A percentile compares a stretch with the other conserved stretches of the same genome.
Conservation (phyloP, 30 jellyfish, hydroid and myxozoan species). For the Hydra vulgaris region DNA sequence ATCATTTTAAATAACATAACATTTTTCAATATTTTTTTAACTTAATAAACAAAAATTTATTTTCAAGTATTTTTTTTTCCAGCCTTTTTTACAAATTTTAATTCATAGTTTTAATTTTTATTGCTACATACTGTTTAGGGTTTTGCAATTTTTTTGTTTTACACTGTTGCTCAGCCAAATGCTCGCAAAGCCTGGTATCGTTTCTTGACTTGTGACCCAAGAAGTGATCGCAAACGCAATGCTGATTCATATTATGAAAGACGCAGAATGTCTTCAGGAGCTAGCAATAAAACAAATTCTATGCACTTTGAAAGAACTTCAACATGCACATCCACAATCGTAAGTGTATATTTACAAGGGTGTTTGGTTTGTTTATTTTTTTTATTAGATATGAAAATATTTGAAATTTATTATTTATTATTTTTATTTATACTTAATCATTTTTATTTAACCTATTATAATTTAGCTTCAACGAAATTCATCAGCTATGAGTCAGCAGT, state of each 20-base stretch:
- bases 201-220: conserved; percentile 63
- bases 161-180: conserved; percentile 66
- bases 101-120: background rate
- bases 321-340: conserved; percentile 47
- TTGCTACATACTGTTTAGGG: too few species aligned
- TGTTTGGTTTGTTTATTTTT: too few species aligned
- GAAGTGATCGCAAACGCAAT: conserved; percentile 57
- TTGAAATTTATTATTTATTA: background rate
- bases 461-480: background rate
- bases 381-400: too few species aligned
- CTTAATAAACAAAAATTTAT: too few species aligned
- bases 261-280: conserved; percentile 74
- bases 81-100: background rate
- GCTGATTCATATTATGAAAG: conserved; percentile 84
- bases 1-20: too few species aligned
- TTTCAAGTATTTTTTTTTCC: too few species aligned
- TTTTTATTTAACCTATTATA: background rate
- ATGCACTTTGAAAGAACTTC: conserved; percentile 57
- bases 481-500: too few species aligned
- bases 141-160: conserved; percentile 75
- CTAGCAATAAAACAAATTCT: conserved; percentile 51
- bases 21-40: too few species aligned
- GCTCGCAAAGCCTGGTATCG: conserved; percentile 86
- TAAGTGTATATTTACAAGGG: background rate
- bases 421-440: background rate